Base-by-base conservation (phyloP, 1,140 invertebrate species). In the Papilio aristodemus region DNA sequence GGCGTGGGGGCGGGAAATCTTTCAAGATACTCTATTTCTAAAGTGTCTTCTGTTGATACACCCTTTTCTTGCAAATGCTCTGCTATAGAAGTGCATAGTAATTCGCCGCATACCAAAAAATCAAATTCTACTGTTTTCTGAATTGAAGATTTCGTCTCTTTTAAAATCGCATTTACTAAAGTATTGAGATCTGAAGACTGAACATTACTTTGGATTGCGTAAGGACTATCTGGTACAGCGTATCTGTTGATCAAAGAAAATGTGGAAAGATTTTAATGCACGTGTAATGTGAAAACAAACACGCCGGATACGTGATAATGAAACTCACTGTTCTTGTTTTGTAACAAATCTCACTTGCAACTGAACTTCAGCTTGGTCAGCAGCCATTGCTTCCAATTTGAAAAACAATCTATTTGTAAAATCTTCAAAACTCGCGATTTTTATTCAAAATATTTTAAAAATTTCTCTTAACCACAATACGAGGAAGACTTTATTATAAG, bases 21-120 rank as follows among this genome's bases (percentile, higher is more conserved):
- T 86, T 97, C 96, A 38, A 99, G 90, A 92, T 98, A 99, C 92
- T 99, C 98, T 62, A 99, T 93, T 68, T 97, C 95, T 73, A 98
- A 91, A 25, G 96, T 95, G 64, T 94, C 93, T 91, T 98, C 97
- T 41, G 93, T 94, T 0, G 95, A 95, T 13, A 95, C 83, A 46
- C 92, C 93, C 71, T 94, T 94, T 54, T 95, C 94, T 68, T 93
- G 90, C 38, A 97, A 86, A 84, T 96, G 95, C 75, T 96, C 95
- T 38, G 91, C 83, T 17, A 98, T 89, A 2, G 94, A 85, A 0
- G 93, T 85, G 54, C 95, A 92, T 22, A 99, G 83, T 75, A 98
- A 94, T 87, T 98, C 96, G 7, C 95, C 95, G 69, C 94, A 93
- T 43, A 98, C 93, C 62, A 99, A 84, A 83, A 99, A 98, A 90